These are phyloP conservation scores for Machaerirhynchus nigripectus DNA, from an alignment of 2,113 vertebrate genomes.

Conservation along the genomic window DNA sequence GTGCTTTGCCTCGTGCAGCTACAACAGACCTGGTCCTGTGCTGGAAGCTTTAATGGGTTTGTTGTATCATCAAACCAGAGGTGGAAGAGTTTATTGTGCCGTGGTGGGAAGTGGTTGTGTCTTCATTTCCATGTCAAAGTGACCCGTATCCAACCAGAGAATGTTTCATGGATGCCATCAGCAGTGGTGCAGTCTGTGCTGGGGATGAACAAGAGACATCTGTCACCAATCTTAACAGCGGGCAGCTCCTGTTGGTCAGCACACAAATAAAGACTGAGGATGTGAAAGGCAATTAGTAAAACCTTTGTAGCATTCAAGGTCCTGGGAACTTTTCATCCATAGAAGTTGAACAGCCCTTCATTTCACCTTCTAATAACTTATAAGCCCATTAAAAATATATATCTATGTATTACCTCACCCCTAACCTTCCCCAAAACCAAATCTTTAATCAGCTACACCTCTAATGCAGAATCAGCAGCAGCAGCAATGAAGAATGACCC, in stretches of 20 bases:
- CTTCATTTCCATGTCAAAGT: not conserved
- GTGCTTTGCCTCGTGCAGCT: not conserved
- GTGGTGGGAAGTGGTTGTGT: not conserved
- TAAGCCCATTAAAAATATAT: slow-evolving; percentile 41
- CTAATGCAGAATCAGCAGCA: slow-evolving; percentile 62
- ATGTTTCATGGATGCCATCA: not conserved
- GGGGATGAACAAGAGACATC: not conserved
- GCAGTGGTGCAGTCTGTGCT: not conserved
- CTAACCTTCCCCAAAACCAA: slow-evolving; percentile 39
- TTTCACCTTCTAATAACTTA: slow-evolving; percentile 51
- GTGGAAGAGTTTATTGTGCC: not conserved
- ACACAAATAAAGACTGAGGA: not conserved
- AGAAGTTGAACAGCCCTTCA: not conserved
- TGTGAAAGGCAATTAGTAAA: not conserved
- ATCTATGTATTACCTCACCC: slow-evolving; percentile 16
- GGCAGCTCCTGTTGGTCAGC: not conserved
- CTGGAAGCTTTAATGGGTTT: not conserved
- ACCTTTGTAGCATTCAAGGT: not conserved
- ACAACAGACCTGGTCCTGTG: not conserved
- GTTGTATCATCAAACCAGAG: not conserved
- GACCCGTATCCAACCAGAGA: not conserved
- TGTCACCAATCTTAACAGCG: slow-evolving; percentile 6
- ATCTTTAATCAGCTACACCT: slow-evolving; percentile 62
- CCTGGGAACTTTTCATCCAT: not conserved
- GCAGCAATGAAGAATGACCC: slow-evolving; percentile 59